phyloP scores from a whole-genome alignment of 2,888 invertebrate genomes.

The Calameuta pallipes region DNA sequence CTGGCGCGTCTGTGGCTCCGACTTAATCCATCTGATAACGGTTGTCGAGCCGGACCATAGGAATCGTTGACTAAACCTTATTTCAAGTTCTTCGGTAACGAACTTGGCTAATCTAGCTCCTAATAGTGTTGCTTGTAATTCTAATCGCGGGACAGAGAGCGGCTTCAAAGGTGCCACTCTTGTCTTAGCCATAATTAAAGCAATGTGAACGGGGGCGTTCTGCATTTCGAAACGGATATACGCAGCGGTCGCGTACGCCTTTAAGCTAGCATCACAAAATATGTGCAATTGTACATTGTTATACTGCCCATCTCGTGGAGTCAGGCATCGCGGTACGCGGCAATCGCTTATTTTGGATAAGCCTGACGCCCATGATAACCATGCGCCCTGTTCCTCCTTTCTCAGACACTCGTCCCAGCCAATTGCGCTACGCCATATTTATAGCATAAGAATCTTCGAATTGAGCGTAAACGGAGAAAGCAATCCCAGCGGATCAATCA shows the following conservation, averaged over 20 bases:
- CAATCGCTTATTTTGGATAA: slow-evolving; percentile 2
- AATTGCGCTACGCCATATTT: slow-evolving; percentile 33
- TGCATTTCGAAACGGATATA: slow-evolving; percentile 16
- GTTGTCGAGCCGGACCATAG: slow-evolving; percentile 18
- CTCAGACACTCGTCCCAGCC: slow-evolving; percentile 26
- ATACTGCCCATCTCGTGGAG: background rate
- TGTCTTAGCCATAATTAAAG: background rate
- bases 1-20: slow-evolving; percentile 17
- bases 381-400: slow-evolving; percentile 20
- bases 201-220: background rate
- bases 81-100: background rate
- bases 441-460: slow-evolving; percentile 34
- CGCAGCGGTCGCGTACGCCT: slow-evolving; percentile 23
- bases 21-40: slow-evolving; percentile 17
- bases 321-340: too few relatives aligned
- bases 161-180: slow-evolving; percentile 9
- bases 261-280: slow-evolving; percentile 26
- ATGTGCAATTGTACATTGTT: slow-evolving; percentile 23
- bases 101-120: slow-evolving; percentile 5
- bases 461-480: slow-evolving; percentile 31
- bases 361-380: slow-evolving; percentile 30
- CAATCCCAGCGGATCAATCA: slow-evolving; percentile 45
- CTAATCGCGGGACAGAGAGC: slow-evolving; percentile 9
- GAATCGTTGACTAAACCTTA: slow-evolving; percentile 1
- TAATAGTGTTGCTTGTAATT: slow-evolving; percentile 10